Evolutionary conservation across 2,113 vertebrate species (phyloP).

Genomic region (Sterrhoptilus dennistouni): DNA sequence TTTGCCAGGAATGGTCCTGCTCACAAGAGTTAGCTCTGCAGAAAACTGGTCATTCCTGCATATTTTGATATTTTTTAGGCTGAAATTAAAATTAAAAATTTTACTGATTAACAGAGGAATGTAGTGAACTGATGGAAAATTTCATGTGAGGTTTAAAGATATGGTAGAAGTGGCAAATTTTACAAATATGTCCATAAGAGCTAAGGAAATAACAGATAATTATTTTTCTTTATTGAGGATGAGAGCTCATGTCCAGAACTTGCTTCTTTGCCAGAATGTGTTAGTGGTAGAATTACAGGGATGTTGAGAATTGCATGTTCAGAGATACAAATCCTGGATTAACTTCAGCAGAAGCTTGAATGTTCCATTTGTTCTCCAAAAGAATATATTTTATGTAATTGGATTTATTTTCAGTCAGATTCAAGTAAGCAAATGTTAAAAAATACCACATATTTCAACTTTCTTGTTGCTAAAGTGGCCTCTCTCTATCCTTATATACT

Average conservation of each 20-base stretch:
- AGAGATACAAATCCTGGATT: not conserved
- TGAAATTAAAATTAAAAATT: not conserved
- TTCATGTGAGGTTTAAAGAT: not conserved
- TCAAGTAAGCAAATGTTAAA: not conserved
- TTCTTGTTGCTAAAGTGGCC: not conserved
- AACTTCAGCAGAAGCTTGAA: not conserved
- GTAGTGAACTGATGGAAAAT: not conserved
- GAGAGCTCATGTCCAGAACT: not conserved
- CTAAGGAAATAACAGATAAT: not conserved
- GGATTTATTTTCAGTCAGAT: not conserved
- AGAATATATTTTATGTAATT: not conserved
- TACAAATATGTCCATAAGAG: not conserved
- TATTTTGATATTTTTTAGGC: not conserved
- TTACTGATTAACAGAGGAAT: not conserved
- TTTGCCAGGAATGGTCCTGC: not conserved
- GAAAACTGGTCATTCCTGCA: not conserved
- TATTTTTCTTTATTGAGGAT: not conserved
- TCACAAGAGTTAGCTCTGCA: not conserved
- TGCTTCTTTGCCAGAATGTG: not conserved
- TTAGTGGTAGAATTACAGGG: not conserved
- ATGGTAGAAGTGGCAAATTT: not conserved
- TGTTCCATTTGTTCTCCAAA: not conserved
- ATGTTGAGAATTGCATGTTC: not conserved
- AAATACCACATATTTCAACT: not conserved
- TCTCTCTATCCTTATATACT: not conserved